Base-by-base conservation (phyloP, 2,113 vertebrate genomes). In the Gopherus flavomarginatus region DNA sequence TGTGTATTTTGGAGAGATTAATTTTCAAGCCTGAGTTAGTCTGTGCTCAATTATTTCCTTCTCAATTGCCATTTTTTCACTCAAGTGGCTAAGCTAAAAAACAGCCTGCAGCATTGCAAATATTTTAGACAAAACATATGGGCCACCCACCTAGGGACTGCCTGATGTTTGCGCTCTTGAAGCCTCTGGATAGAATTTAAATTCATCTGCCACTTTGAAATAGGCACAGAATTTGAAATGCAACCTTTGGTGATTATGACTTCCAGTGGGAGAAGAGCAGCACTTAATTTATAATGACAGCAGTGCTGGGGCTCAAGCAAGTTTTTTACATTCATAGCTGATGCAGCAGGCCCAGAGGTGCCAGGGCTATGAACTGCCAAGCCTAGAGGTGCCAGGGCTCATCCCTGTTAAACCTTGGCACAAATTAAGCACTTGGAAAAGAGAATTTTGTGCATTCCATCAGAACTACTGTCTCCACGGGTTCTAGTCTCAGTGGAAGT, bases 21-120 rank as follows among this genome's bases (percentile, higher is more conserved):
- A 9, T 80, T 87, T 86, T 85, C 54, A 54, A 14, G 38, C n/a
- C 42, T 89, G 54, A 42, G 44, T 72, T 52, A 13, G 5, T 89
- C 1, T 0, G 44, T 29, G 3, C 0, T 0, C 84, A 47, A 12
- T 8, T 47, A 4, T 89, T 96, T 84, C 80, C 26, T 83, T 21
- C 9, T n/a, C 80, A 50, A 9, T 69, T 88, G 86, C 47, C 56
- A n/a, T 24, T 56, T 2, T 24, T 56, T 56, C 87, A 83, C n/a
- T 83, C 14, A 42, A 42, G 42, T 83, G 81, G 54, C 38, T 42
- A 44, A 42, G 38, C 47, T 21, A 83, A 56, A 21, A 47, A 8
- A 85, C 69, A 80, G 8, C 19, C 80, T 91, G 56, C 75, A 91
- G 89, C 81, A 11, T 47, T n/a, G 62, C n/a, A 83, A 56, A 52